A percentile compares a stretch with the other conserved stretches of the same genome.
Conservation (phyloP, 2,113 vertebrate species). For the Bufo gargarizans region DNA sequence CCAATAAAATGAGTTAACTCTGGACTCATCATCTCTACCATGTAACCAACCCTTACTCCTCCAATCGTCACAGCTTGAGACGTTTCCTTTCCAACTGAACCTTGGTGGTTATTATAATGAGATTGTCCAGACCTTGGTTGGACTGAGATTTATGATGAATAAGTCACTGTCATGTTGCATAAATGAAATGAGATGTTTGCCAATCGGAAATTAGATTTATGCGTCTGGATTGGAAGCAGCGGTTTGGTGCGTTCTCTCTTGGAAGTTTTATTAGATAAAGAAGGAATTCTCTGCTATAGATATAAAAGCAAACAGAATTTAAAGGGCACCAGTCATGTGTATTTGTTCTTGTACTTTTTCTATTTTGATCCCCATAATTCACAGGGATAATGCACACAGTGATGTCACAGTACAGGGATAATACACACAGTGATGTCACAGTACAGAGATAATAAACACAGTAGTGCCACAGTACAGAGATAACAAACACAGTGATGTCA, state of each 20-base stretch:
- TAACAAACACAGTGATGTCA: no score
- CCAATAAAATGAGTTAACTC: no score
- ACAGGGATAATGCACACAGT: no score
- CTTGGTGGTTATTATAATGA: conserved; percentile 16
- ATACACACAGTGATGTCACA: no score
- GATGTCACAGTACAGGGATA: no score
- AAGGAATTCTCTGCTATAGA: background rate
- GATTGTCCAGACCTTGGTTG: background rate
- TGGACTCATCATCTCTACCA: no score
- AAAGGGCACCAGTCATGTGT: background rate
- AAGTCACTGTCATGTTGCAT: background rate
- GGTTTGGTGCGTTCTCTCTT: background rate
- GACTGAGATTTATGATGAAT: background rate
- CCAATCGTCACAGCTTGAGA: no score
- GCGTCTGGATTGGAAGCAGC: background rate
- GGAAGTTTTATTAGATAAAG: background rate
- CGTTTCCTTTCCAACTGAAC: background rate
- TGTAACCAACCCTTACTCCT: no score
- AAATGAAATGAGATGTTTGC: background rate
- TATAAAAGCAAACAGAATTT: background rate
- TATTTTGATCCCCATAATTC: background rate
- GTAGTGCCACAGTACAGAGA: no score
- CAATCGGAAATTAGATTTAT: background rate
- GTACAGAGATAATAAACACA: no score
- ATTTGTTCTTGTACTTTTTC: background rate